Base-by-base conservation (phyloP, 2,113 vertebrate genomes). In the Smithornis capensis region DNA sequence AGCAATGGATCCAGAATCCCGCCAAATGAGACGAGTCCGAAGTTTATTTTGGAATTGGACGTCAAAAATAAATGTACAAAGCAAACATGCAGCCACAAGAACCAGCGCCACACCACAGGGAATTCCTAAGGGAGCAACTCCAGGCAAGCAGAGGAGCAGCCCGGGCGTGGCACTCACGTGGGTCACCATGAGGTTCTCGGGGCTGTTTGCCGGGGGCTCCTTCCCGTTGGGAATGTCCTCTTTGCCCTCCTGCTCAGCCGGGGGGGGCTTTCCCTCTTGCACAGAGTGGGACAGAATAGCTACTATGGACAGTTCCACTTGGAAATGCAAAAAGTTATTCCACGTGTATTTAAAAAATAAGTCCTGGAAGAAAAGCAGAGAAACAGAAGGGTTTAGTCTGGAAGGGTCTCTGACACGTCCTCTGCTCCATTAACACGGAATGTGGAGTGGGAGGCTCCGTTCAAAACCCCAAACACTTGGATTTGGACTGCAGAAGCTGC, bases 281-380 rank as follows among this genome's bases (percentile, higher is more conserved):
- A 96, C 96, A 9, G 98, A 98, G 68, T 99, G 99, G 15, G 98
- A 99, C 91, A 99, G 97, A 78, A 99, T 98, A 52, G 99, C 98
- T 6, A 98, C 98, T 95, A 99, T 97, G 81, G 99, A 99, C 84
- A 99, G 96, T 89, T 99, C 99, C 98, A 99, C 99, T 99, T 99
- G 99, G 98, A 99, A 98, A 98, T 99, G 99, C 98, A 99, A 97
- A 95, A 99, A 99, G 97, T 99, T 99, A 98, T 99, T 99, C 99
- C 99, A 99, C 28, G 98, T 98, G 97, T 99, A 99, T 96, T 99
- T 99, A 97, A 99, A 99, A 97, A 99, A 99, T 94, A 99, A 98
- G 97, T 99, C 99, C 99, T 99, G 94, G 2, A n/a, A 38, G 35
- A 50, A 81, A 59, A 74, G 64, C 89, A 0, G 52, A 86, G 56